Base-by-base conservation (phyloP, 2,888 invertebrate species). In the Automeris io region DNA sequence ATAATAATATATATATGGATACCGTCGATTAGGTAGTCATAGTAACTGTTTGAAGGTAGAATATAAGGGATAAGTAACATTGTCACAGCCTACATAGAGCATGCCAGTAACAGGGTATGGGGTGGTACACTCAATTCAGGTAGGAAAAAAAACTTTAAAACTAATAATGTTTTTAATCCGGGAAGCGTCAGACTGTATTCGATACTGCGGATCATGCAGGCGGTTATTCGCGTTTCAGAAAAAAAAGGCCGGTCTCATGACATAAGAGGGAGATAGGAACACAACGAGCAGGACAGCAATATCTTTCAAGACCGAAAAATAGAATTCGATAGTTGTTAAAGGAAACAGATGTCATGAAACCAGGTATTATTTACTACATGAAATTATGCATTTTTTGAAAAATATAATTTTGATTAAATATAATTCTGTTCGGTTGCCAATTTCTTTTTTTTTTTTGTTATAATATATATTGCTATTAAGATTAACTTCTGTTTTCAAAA, bases 11-110 rank as follows among this genome's bases (percentile, higher is more conserved):
- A 53, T 51, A 34, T 57, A 57, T 57, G 49, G 56, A 16, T 29
- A 29, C 8, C 16, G 25, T 11, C 12, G 1, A 53, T 45, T 44
- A 60, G 63, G 56, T 72, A 82, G 81, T 82, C 86, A 85, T 81
- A 85, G 66, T 75, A 66, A 83, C 86, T 83, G 86, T 83, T 86
- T 82, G 85, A 75, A 61, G 70, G 57, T 57, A 61, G 51, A 19
- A 50, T 65, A 69, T 66, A 80, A 79, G 83, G 83, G 81, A 80
- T 81, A 81, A 85, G 83, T 83, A 77, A 78, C 76, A 76, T 78
- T 56, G 74, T 83, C 77, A 79, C 83, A 83, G 83, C 76, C 82
- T 85, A 81, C 66, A 66, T 62, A 72, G 66, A 75, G 78, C 85
- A 85, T 85, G 86, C 86, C 72, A 79, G 77, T 74, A 16, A 29